Evolutionary conservation across 2,797 vertebrate genomes (phyloP).

Genomic region (Erithacus rubecula): DNA sequence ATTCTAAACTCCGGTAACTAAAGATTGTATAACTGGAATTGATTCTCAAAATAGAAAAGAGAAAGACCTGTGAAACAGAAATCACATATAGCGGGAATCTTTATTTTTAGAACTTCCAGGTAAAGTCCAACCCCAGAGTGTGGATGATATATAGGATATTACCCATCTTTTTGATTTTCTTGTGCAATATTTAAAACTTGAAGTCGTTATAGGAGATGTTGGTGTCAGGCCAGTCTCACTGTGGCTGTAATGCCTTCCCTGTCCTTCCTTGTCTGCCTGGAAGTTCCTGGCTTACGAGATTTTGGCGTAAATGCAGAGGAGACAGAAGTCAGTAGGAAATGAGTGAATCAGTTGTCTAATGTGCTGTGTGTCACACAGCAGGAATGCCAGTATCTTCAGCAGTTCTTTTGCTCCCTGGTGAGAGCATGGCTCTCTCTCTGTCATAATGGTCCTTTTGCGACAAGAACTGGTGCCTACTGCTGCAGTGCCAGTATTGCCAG

Average conservation of each 20-base stretch:
- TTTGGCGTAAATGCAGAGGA: constrained; percentile 5
- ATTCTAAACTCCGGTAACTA: background rate
- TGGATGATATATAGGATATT: background rate
- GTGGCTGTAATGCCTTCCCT: background rate
- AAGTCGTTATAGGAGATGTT: background rate
- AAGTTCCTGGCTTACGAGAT: constrained; percentile 65
- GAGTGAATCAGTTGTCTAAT: background rate
- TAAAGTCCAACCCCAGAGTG: background rate
- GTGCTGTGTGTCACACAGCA: background rate
- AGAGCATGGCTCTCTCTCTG: background rate
- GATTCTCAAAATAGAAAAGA: constrained; percentile 9
- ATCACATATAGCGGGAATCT: background rate
- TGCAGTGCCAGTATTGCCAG: background rate
- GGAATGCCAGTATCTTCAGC: constrained; percentile 22
- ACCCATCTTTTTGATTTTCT: background rate
- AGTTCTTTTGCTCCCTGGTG: background rate
- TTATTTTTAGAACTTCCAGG: background rate
- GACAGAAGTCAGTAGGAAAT: background rate
- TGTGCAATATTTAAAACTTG: background rate
- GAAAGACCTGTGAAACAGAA: background rate
- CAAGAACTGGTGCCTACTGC: background rate
- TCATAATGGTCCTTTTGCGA: background rate
- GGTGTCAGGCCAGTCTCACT: background rate
- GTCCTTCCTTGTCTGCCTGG: background rate
- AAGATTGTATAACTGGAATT: background rate